Percentiles rank a stretch among this genome's conserved stretches.
Evolutionary conservation across 2,888 invertebrate genomes (phyloP).

Genomic region (Pediacus dermestoides): DNA sequence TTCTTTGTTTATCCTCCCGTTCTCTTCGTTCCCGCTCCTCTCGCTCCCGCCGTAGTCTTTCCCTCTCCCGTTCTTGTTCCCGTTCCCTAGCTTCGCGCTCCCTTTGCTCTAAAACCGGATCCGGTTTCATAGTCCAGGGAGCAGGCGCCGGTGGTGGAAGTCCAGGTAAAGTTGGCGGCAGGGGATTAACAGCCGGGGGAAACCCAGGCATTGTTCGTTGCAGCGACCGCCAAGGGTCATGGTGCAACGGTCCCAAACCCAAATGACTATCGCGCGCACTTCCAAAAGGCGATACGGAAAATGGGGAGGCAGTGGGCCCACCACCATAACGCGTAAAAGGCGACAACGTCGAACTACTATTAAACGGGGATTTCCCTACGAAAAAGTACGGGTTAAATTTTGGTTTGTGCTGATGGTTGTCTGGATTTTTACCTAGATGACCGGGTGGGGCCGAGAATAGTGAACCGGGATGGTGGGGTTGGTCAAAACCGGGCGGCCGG

Average conservation of each 20-base stretch:
- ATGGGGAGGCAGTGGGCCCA: conserved; percentile 61
- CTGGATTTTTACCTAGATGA: conserved; percentile 60
- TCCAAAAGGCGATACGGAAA: conserved; percentile 67
- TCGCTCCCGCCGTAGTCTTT: conserved; percentile 55
- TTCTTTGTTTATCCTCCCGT: conserved; percentile 50
- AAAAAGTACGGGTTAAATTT: conserved; percentile 8
- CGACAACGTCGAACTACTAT: conserved; percentile 65
- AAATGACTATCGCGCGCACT: conserved; percentile 46
- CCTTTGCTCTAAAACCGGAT: conserved; percentile 56
- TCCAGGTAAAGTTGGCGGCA: conserved; percentile 50
- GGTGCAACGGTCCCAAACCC: conserved; percentile 53
- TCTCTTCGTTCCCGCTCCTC: conserved; percentile 60
- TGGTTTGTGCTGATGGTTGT: not conserved
- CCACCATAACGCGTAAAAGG: conserved; percentile 76
- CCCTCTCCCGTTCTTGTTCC: conserved; percentile 56
- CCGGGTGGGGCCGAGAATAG: conserved; percentile 60
- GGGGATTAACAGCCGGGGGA: conserved; percentile 51
- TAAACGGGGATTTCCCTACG: conserved; percentile 39
- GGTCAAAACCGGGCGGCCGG: conserved; percentile 62
- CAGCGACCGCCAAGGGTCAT: conserved; percentile 69
- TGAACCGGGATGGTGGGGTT: conserved; percentile 62
- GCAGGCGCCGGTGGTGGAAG: conserved; percentile 46
- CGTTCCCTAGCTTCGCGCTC: conserved; percentile 63
- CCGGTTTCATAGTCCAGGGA: conserved; percentile 65
- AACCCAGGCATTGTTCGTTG: conserved; percentile 56